Percentiles rank a stretch among this genome's conserved stretches.
Evolutionary conservation across 23 tunicate species (phyloP).

Genomic region (Ascidia mentula): DNA sequence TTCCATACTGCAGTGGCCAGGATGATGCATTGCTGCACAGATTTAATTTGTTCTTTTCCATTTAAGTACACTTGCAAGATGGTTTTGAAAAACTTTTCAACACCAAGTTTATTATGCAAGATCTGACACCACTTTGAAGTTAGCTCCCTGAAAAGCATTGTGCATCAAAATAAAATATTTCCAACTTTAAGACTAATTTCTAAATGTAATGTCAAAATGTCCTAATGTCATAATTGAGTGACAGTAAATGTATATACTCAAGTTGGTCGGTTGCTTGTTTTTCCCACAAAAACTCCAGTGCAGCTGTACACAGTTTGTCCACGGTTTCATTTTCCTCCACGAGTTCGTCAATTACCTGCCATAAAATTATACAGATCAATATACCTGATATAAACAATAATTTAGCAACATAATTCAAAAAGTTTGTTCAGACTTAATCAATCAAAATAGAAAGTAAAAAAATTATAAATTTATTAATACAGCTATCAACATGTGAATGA

Average conservation of each 20-base stretch:
- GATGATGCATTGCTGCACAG: not conserved
- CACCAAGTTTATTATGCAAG: not conserved
- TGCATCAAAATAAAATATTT: no score
- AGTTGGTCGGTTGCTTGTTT: not conserved
- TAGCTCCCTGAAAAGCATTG: not conserved
- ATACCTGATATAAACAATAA: not conserved
- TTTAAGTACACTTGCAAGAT: not conserved
- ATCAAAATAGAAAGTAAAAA: no score
- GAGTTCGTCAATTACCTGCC: not conserved
- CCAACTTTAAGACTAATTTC: no score
- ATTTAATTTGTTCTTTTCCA: not conserved
- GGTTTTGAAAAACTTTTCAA: not conserved
- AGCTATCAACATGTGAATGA: not conserved
- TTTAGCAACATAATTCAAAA: not conserved
- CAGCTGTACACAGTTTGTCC: not conserved
- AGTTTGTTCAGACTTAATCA: no score
- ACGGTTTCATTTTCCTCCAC: not conserved
- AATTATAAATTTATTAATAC: no score
- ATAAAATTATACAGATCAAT: not conserved
- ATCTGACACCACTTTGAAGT: not conserved
- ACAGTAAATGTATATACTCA: not conserved
- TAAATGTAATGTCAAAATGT: no score
- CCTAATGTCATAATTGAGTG: not conserved
- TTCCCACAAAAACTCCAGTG: not conserved
- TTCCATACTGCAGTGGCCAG: not conserved